Evolutionary conservation across 2,113 vertebrate species (phyloP).

Genomic region (Ceyx melanurus): DNA sequence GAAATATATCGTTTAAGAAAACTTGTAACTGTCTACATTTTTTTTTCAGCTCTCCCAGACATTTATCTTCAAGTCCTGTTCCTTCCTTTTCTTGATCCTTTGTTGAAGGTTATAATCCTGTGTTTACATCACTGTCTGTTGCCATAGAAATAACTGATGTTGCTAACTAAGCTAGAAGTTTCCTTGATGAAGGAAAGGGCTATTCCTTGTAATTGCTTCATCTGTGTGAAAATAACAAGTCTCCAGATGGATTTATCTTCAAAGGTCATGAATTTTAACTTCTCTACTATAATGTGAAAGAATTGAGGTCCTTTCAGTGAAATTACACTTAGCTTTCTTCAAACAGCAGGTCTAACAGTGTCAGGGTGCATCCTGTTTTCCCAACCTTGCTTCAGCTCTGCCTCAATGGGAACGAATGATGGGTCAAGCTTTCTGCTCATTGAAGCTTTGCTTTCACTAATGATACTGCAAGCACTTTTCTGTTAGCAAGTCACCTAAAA

Average conservation of each 20-base stretch:
- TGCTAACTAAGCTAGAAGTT: constrained; percentile 32
- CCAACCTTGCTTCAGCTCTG: not conserved
- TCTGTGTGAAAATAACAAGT: not conserved
- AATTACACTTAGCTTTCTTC: not conserved
- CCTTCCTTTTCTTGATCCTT: constrained; percentile 42
- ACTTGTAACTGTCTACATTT: not conserved
- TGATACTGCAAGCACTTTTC: not conserved
- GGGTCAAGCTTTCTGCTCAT: not conserved
- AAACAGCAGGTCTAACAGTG: not conserved
- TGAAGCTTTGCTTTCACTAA: not conserved
- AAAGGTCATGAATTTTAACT: not conserved
- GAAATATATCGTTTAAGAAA: not conserved
- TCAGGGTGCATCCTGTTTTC: not conserved
- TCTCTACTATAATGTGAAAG: not conserved
- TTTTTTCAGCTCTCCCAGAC: not conserved
- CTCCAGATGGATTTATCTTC: not conserved
- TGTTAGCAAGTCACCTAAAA: not conserved
- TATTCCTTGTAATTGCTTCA: constrained; percentile 3
- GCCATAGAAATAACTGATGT: constrained; percentile 45
- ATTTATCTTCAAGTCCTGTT: constrained; percentile 12
- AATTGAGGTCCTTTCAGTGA: not conserved
- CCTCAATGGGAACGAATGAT: not conserved
- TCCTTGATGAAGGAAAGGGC: constrained; percentile 29
- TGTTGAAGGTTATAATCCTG: constrained; percentile 61
- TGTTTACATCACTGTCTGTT: constrained; percentile 56